Base-by-base conservation (phyloP, 2,797 vertebrate species). In the Myotis findleyi region DNA sequence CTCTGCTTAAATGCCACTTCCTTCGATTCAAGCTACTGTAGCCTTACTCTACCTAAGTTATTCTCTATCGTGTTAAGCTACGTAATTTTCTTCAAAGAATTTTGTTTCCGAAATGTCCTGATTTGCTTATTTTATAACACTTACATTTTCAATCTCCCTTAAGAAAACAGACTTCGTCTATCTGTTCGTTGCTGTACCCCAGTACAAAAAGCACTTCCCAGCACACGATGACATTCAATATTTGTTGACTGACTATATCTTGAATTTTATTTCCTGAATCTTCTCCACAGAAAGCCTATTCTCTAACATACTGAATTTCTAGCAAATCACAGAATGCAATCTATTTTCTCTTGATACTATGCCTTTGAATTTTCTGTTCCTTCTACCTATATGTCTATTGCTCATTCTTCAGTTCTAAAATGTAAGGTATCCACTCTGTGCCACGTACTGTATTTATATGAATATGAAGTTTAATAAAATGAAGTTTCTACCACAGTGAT, bases 341-440 rank as follows among this genome's bases (percentile, higher is more conserved):
- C 23, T 57, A 79, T 44, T 82, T 72, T 87, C 27, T 95, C 89
- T 83, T 64, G 23, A 47, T 55, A 64, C 25, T 66, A 5, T 49
- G 41, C 18, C 76, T 71, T 81, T 87, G 64, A 51, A 73, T 82
- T 92, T 96, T 41, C 80, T 73, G 21, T 86, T 83, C 25, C 53
- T 83, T 80, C 36, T 76, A 44, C 14, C 47, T 73, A 44, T 47
- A 13, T 20, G 25, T 53, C 76, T 89, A 69, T 68, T n/a, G 10
- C 51, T 5, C 16, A 10, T 75, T 68, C 41, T 14, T 91, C 55
- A 69, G 49, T 47, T 88, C 49, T 87, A 66, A 83, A 62, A 84
- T 41, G 6, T 73, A 93, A 93, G 25, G 17, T 71, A 33, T 13
- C 18, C 7, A 71, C n/a, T 89, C 16, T 89, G 20, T 93, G 76